These are phyloP conservation scores for Tinamus guttatus DNA, from an alignment of 2,113 vertebrate species.

Conservation along the genomic window DNA sequence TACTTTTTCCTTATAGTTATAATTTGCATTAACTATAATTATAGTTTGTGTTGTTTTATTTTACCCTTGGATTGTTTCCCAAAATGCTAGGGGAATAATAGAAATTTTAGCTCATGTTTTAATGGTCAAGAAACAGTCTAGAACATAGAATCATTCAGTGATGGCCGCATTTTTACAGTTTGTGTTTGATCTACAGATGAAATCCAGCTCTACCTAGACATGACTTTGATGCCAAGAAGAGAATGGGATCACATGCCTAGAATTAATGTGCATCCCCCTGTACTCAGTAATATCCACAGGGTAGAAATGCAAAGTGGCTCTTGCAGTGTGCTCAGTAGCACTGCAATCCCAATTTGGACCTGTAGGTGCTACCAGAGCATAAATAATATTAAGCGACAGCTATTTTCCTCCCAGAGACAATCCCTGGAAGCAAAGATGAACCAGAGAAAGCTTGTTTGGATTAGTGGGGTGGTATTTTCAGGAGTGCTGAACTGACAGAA, in stretches of 20 bases:
- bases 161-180: background rate
- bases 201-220: background rate
- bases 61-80: background rate
- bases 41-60: background rate
- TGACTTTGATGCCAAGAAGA: background rate
- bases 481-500: background rate
- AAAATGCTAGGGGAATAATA: background rate
- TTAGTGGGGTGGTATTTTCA: background rate
- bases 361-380: conserved; percentile 22
- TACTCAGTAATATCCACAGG: background rate
- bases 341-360: conserved; percentile 11
- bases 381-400: background rate
- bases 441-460: background rate
- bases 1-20: background rate
- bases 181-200: background rate
- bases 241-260: background rate
- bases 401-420: background rate
- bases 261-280: background rate
- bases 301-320: background rate
- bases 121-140: background rate
- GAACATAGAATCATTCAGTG: background rate
- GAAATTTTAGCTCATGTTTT: background rate
- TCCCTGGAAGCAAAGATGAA: background rate
- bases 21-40: too few relatives aligned
- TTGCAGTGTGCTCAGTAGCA: background rate